phyloP scores from a whole-genome alignment of 2,113 vertebrate species.

The Cettia cetti region DNA sequence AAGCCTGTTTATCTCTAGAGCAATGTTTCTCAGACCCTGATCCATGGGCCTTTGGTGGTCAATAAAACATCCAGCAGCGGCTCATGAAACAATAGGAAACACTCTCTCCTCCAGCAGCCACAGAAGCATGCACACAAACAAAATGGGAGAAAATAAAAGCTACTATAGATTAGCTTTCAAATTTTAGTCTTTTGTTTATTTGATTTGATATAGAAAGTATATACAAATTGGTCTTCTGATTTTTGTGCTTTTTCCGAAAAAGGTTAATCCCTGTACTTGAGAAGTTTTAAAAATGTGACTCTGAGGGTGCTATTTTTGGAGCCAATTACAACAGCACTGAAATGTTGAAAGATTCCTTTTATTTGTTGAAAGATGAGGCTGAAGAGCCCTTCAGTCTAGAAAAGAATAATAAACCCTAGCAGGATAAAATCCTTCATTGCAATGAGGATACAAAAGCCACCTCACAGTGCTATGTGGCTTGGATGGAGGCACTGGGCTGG shows the following conservation, averaged over 20 bases:
- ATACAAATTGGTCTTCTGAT: not conserved
- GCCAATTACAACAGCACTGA: slow-evolving; percentile 52
- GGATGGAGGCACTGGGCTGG: not conserved
- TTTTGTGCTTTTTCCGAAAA: not conserved
- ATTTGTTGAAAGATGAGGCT: slow-evolving; percentile 63
- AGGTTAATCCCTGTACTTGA: slow-evolving; percentile 32
- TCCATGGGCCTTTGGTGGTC: not conserved
- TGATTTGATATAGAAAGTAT: slow-evolving; percentile 9
- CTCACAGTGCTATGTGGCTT: not conserved
- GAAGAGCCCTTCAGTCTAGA: slow-evolving; percentile 39
- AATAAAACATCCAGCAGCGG: slow-evolving; percentile 18
- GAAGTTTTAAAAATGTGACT: slow-evolving; percentile 47
- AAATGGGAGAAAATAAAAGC: slow-evolving; percentile 22
- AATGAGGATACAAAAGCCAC: not conserved
- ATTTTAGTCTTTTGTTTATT: slow-evolving; percentile 24
- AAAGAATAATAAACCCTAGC: slow-evolving; percentile 58
- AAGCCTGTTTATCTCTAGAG: not conserved
- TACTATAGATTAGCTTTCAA: not conserved
- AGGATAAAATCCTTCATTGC: slow-evolving; percentile 4
- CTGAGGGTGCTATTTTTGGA: slow-evolving; percentile 53
- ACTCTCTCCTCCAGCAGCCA: not conserved
- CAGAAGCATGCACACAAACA: not conserved
- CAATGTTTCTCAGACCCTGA: not conserved
- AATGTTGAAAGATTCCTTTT: slow-evolving; percentile 58
- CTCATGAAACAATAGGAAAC: slow-evolving; percentile 15